Evolutionary conservation across 2,113 vertebrate species (phyloP), one percentile per base, ranked within the genome.

Genomic region (Steatornis caripensis): DNA sequence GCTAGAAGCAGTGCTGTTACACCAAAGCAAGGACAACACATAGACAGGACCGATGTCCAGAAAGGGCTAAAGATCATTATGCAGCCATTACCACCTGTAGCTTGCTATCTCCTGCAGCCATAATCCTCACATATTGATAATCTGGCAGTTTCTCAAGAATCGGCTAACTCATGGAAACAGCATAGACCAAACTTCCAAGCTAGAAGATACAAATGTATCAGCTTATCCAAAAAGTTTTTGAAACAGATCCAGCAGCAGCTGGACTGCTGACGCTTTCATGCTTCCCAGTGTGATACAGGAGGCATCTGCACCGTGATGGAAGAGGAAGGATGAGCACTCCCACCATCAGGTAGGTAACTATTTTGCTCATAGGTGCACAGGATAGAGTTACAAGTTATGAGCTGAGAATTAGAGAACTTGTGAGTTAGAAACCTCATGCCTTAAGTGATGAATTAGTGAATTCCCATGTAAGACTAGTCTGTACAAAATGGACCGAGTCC

Each of bases 1-100:
- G 4, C 14, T 17, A 39, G 4, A 0, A 55, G 26, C 36, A 30
- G 14, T 0, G 0, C 29, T 58, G 39, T 54, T 21, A n/a, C 27
- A 15, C 32, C 58, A 84, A 65, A 84, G n/a, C 37, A 87, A 57
- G n/a, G 23, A 54, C 30, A 72, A 81, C 3, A 4, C 23, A 41
- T 3, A 51, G 14, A 54, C 19, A 71, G 36, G 36, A 64, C 23
- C 10, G 1, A 37, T 17, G 36, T 30, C 11, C 61, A 79, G 46
- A 24, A 51, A 87, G 39, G 36, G 39, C 61, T 79, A 18, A 75
- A 84, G 19, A 61, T 75, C 69, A 60, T 32, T 18, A 36, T 17
- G 34, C 34, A 93, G 81, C 37, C 39, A 58, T 37, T 45, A 53
- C 12, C 79, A 88, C 32, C 70, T 51, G 34, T 74, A 92, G 46